Percentiles rank a stretch among this genome's conserved stretches.
These are phyloP conservation scores for Melanotus villosus DNA, from an alignment of 2,888 invertebrate genomes.

Conservation along the genomic window DNA sequence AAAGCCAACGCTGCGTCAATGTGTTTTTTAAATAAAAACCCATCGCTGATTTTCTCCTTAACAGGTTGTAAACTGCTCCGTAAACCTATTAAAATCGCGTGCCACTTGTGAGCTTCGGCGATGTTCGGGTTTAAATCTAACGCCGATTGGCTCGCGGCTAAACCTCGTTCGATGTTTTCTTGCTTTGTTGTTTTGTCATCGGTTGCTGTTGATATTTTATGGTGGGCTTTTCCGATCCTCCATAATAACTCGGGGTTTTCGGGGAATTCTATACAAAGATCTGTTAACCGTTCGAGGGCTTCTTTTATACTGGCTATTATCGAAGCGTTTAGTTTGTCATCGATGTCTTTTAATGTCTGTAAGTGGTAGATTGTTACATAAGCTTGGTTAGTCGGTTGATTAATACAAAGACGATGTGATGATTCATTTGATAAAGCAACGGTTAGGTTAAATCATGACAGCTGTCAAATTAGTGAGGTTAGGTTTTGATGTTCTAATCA, in stretches of 20 bases:
- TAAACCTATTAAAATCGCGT: conserved; percentile 77
- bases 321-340: conserved; percentile 28
- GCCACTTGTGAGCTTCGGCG: conserved; percentile 81
- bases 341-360: conserved; percentile 24
- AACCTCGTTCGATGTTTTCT: conserved; percentile 61
- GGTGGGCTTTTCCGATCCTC: conserved; percentile 64
- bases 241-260: conserved; percentile 61
- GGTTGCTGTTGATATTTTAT: conserved; percentile 56
- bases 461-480: too few species aligned
- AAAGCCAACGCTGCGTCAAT: conserved; percentile 76
- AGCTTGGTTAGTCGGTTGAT: too few species aligned
- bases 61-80: conserved; percentile 73
- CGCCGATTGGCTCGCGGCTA: conserved; percentile 72
- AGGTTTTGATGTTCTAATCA: too few species aligned
- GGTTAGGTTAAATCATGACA: too few species aligned
- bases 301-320: not conserved
- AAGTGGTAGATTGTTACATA: conserved; percentile 18
- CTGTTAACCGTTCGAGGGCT: conserved; percentile 49
- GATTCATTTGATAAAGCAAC: too few species aligned
- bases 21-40: conserved; percentile 77
- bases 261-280: conserved; percentile 60
- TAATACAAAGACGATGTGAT: too few species aligned
- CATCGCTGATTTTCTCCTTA: conserved; percentile 77
- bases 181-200: conserved; percentile 53
- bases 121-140: conserved; percentile 69